Percentiles rank a stretch among this genome's conserved stretches.
phyloP scores from a whole-genome alignment of 2,113 vertebrate species.

The Rhineura floridana region DNA sequence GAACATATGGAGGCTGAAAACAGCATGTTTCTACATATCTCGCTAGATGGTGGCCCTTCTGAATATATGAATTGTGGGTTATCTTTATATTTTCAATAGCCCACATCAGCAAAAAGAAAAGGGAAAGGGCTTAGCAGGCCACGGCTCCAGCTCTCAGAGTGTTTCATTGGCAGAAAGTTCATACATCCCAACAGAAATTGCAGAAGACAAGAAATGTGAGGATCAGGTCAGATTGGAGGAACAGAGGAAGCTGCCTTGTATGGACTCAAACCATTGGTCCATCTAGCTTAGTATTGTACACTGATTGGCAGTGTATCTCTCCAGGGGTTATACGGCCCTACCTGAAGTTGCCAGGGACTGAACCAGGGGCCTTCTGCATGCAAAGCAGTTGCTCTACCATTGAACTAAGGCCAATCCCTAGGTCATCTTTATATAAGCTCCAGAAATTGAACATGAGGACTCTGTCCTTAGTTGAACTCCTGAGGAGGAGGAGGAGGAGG shows the following conservation, averaged over 20 bases:
- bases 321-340: too few species aligned
- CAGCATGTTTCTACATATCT: background rate
- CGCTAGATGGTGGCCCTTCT: background rate
- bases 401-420: too few species aligned
- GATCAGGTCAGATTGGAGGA: fast-evolving
- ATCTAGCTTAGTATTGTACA: too few species aligned
- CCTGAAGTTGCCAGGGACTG: too few species aligned
- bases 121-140: background rate
- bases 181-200: background rate
- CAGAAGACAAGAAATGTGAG: background rate
- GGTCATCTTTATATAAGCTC: background rate
- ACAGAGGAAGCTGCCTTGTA: too few species aligned
- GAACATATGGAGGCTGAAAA: background rate
- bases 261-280: too few species aligned
- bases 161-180: background rate
- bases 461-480: background rate
- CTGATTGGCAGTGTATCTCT: too few species aligned
- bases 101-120: background rate
- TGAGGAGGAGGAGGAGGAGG: background rate
- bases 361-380: too few species aligned
- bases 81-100: background rate
- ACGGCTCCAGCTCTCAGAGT: background rate
- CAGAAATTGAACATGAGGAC: background rate
- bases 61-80: background rate
- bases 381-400: too few species aligned